phyloP scores from a whole-genome alignment of 1,140 invertebrate genomes.

The Zaprionus nigranus region DNA sequence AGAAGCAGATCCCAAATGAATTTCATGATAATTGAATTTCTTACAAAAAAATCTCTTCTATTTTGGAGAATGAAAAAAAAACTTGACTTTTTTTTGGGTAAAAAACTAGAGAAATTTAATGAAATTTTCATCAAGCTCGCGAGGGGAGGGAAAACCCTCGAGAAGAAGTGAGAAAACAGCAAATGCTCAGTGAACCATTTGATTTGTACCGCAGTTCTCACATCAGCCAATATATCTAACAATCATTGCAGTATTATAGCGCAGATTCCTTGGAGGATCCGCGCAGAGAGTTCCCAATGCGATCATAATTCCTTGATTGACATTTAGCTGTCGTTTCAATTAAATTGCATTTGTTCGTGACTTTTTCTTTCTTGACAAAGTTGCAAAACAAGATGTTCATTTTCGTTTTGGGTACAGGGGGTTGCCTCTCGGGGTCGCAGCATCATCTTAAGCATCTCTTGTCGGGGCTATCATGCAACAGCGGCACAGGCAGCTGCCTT shows the following conservation, averaged over 20 bases:
- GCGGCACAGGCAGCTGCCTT: conserved; percentile 56
- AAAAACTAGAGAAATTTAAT: conserved; percentile 57
- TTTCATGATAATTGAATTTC: conserved; percentile 29
- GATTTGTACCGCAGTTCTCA: conserved; percentile 48
- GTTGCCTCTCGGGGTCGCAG: conserved; percentile 32
- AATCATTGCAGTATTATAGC: background rate
- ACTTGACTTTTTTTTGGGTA: conserved; percentile 66
- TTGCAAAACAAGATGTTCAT: conserved; percentile 76
- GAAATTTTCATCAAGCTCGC: conserved; percentile 24
- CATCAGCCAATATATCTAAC: conserved; percentile 3
- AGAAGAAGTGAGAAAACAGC: background rate
- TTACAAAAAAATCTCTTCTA: background rate
- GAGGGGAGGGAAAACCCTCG: conserved; percentile 23
- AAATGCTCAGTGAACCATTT: conserved; percentile 65
- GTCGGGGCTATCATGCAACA: conserved; percentile 25
- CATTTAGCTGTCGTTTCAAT: conserved; percentile 72
- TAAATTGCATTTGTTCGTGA: conserved; percentile 64
- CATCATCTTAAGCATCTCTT: conserved; percentile 3
- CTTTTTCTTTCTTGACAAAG: conserved; percentile 60
- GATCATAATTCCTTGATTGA: conserved; percentile 62
- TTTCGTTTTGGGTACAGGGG: background rate
- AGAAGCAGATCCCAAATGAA: conserved; percentile 24
- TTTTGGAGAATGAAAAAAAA: conserved; percentile 31
- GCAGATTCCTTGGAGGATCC: too few species aligned
- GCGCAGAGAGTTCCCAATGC: conserved; percentile 26